Evolutionary conservation across 2,888 invertebrate genomes (phyloP), one percentile per base, ranked within the genome.

Genomic region (Gandaritis pyraliata): DNA sequence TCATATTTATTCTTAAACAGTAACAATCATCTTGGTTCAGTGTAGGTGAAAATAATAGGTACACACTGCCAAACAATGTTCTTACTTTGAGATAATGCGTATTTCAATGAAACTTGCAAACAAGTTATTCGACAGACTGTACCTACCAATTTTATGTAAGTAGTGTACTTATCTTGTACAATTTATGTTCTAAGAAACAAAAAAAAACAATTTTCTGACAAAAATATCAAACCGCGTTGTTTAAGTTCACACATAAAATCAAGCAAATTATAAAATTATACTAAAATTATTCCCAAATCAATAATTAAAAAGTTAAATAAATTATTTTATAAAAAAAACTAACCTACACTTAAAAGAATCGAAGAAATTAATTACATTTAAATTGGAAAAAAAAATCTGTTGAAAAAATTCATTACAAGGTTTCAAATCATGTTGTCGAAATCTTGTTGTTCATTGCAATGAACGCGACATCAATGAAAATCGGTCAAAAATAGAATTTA

Each of bases 221-320:
- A 54, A 16, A 49, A 41, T 13, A 47, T 43, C 0, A 41, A 39
- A 48, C 29, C 33, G 29, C 15, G n/a, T 36, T 23, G 6, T 23
- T 23, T 49, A 45, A 16, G 13, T 55, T 36, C 48, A 48, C 52
- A 52, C 48, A 45, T 48, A 57, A 51, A 53, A 48, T 43, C 33
- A 48, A 36, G 29, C 16, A 51, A 36, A 50, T 58, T 43, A 59
- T 36, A 48, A 53, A 15, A 57, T 53, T 61, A 53, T 12, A 53
- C 56, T 46, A 52, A 52, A 33, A 52, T 45, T 48, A 59, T 55
- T 53, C 52, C 61, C 49, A 57, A 64, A 47, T 58, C 30, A 57
- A 33, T 45, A 33, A 53, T 58, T 45, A 39, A 53, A 60, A 46
- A 50, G 12, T 50, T 57, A 62, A 58, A 67, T 67, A 68, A 68